Evolutionary conservation across 2,113 vertebrate genomes (phyloP).

Genomic region (Ammodytes dubius): DNA sequence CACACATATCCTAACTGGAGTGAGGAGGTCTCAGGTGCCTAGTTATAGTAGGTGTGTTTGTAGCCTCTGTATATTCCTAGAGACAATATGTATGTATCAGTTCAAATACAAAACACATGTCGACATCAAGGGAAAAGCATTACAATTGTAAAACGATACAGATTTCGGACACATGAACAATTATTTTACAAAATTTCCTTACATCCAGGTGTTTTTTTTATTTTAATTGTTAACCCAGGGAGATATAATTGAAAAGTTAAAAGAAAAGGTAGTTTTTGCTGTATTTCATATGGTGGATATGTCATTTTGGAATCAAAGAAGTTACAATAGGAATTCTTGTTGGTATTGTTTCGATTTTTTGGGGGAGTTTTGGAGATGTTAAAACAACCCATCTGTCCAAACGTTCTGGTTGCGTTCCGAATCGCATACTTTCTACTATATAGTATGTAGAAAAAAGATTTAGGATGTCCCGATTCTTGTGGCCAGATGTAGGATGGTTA

Average conservation of each 20-base stretch:
- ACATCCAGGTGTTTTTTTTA: slow-evolving; percentile 32
- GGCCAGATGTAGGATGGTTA: too few species aligned
- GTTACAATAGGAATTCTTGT: slow-evolving; percentile 33
- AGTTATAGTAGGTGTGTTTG: slow-evolving; percentile 78
- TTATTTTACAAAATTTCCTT: slow-evolving; percentile 56
- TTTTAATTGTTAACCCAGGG: slow-evolving; percentile 47
- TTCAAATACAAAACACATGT: slow-evolving; percentile 55
- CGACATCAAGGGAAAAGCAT: slow-evolving; percentile 23
- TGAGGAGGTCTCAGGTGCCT: slow-evolving; percentile 81
- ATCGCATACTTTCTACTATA: too few species aligned
- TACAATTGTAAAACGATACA: slow-evolving; percentile 45
- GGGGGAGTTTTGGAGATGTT: slow-evolving; percentile 30
- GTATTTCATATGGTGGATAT: slow-evolving; percentile 40
- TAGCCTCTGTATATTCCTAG: slow-evolving; percentile 77
- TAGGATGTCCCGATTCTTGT: too few species aligned
- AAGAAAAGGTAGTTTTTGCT: slow-evolving; percentile 32
- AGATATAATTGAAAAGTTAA: slow-evolving; percentile 33
- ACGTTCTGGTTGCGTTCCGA: too few species aligned
- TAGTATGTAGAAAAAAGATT: too few species aligned
- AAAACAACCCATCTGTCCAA: slow-evolving; percentile 37
- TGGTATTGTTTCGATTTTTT: slow-evolving; percentile 39
- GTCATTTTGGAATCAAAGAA: slow-evolving; percentile 48
- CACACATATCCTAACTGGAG: slow-evolving; percentile 72
- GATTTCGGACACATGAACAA: slow-evolving; percentile 47
- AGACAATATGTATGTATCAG: slow-evolving; percentile 59